These are phyloP conservation scores for Oopsacas minuta DNA, from an alignment of 37 sponge, comb jelly and placozoan species.

Conservation along the genomic window DNA sequence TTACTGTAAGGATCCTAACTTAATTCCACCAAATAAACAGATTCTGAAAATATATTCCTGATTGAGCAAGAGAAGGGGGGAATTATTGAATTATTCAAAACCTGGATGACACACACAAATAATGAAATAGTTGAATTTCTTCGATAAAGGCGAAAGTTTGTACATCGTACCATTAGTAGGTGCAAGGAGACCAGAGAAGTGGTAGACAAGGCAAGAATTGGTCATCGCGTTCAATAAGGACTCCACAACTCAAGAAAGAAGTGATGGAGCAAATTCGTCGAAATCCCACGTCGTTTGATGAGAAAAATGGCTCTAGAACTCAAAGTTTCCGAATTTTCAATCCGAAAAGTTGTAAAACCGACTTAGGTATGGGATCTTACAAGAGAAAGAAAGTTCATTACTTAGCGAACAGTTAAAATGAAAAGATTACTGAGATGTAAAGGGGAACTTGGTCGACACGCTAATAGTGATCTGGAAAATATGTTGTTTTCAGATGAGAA, in stretches of 20 bases:
- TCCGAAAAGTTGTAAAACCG: background rate
- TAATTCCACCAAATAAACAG: too few species aligned
- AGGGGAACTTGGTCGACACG: background rate
- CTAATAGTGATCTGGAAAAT: background rate
- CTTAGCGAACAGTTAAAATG: background rate
- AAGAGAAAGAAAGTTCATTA: background rate
- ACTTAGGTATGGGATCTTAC: background rate
- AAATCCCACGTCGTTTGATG: background rate
- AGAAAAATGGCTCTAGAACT: background rate
- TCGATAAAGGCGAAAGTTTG: too few species aligned
- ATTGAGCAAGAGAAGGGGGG: too few species aligned
- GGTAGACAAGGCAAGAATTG: too few species aligned
- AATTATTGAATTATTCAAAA: too few species aligned
- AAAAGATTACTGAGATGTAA: background rate
- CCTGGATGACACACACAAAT: too few species aligned
- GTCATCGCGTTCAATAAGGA: too few species aligned
- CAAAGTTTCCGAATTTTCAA: background rate
- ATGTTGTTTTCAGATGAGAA: background rate
- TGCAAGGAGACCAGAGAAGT: too few species aligned
- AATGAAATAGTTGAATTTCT: too few species aligned
- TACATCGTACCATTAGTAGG: too few species aligned
- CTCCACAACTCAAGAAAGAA: background rate
- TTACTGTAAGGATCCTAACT: too few species aligned
- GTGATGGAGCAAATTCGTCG: background rate
- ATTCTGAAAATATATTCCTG: too few species aligned